A percentile compares a stretch with the other conserved stretches of the same genome.
Conservation (phyloP, 2,113 vertebrate genomes). For the Aegithalos caudatus region DNA sequence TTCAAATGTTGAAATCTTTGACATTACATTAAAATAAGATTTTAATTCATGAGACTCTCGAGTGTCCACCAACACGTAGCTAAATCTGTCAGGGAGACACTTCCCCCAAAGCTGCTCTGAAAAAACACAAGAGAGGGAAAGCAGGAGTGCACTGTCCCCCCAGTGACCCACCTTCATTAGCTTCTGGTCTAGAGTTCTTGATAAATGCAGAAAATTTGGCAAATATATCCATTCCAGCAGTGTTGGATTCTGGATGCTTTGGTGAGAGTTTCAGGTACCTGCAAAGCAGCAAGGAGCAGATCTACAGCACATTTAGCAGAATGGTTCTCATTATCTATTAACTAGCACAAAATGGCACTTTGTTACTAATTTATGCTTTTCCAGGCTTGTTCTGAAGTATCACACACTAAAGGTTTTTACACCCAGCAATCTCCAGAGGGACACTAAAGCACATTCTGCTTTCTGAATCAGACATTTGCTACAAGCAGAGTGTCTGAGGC, state of each 20-base stretch:
- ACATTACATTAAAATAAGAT: background rate
- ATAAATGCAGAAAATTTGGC: slow-evolving; percentile 98
- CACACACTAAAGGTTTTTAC: background rate
- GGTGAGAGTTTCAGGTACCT: slow-evolving; percentile 90
- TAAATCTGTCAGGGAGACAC: background rate
- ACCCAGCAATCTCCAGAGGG: background rate
- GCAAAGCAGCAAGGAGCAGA: background rate
- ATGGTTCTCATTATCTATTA: background rate
- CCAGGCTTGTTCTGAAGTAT: background rate
- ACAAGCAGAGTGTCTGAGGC: background rate
- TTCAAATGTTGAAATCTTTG: background rate
- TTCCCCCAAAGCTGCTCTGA: background rate
- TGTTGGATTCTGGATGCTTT: slow-evolving; percentile 96
- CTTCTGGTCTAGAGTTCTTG: slow-evolving; percentile 95
- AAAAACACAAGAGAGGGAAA: background rate
- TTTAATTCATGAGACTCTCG: background rate
- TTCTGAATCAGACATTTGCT: background rate
- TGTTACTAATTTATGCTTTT: background rate
- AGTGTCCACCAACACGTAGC: background rate
- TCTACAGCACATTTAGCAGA: background rate
- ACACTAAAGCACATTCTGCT: background rate
- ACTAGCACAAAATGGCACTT: background rate
- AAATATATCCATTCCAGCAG: slow-evolving; percentile 98
- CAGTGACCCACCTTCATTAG: slow-evolving; percentile 85
- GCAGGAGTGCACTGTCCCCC: rapidly evolving